Evolutionary conservation across 2,797 vertebrate genomes (phyloP).

Genomic region (Perdix hodgsoniae): DNA sequence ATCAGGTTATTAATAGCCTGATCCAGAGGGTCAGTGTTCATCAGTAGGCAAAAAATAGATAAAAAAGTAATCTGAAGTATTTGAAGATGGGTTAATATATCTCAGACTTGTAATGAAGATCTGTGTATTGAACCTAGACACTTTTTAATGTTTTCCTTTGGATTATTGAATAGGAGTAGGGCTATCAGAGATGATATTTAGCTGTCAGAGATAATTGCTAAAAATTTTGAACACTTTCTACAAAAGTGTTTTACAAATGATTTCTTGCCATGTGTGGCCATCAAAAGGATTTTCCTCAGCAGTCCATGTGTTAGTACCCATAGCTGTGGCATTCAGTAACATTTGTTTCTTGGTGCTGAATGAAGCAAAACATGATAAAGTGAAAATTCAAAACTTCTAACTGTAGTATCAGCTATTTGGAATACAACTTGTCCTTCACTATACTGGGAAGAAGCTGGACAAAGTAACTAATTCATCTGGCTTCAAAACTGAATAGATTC

Average conservation of each 20-base stretch:
- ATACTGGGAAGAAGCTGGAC: not conserved
- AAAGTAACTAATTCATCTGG: not conserved
- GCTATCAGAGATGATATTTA: not conserved
- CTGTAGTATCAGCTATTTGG: not conserved
- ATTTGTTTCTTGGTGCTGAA: not conserved
- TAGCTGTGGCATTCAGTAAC: not conserved
- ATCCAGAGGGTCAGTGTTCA: not conserved
- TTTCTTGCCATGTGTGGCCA: not conserved
- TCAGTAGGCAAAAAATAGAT: not conserved
- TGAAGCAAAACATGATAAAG: not conserved
- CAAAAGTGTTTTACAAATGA: not conserved
- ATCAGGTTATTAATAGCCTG: not conserved
- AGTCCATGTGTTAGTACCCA: not conserved
- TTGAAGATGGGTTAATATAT: not conserved
- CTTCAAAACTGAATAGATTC: not conserved
- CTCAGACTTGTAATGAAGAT: not conserved
- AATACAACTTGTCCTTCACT: not conserved
- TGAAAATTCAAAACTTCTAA: not conserved
- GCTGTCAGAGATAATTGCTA: not conserved
- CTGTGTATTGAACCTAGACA: not conserved
- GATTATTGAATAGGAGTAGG: not conserved
- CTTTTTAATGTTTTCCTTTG: not conserved
- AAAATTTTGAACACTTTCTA: not conserved
- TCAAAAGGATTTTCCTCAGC: not conserved
- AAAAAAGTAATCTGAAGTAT: not conserved